phyloP scores from a whole-genome alignment of 2,888 invertebrate species.

The Pristionchus arcanus region DNA sequence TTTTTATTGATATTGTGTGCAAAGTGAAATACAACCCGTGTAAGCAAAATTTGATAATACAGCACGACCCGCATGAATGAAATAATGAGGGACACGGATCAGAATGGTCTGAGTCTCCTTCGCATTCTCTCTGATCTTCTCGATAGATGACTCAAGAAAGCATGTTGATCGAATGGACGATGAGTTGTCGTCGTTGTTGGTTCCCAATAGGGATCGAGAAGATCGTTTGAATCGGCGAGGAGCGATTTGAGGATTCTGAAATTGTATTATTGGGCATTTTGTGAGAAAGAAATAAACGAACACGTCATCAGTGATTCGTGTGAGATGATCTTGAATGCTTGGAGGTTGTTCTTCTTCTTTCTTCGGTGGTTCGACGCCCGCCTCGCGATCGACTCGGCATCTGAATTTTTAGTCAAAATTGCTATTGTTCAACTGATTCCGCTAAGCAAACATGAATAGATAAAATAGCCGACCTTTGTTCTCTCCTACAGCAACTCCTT shows the following conservation, averaged over 20 bases:
- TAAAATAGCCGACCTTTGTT: neutral
- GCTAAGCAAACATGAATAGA: neutral
- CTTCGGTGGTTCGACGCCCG: conserved; percentile 25
- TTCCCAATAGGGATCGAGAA: conserved; percentile 7
- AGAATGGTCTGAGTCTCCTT: conserved; percentile 7
- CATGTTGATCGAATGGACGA: conserved; percentile 27
- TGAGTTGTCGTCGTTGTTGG: neutral
- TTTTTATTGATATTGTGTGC: neutral
- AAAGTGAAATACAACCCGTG: conserved; percentile 3
- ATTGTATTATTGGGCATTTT: no score
- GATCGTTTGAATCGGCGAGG: conserved; percentile 20
- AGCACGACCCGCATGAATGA: neutral
- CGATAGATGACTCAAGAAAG: conserved; percentile 5
- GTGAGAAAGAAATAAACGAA: neutral
- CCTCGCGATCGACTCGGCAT: conserved; percentile 29
- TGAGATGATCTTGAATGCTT: conserved; percentile 18
- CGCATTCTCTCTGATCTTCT: conserved; percentile 12
- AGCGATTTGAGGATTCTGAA: conserved; percentile 7
- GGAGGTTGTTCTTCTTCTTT: neutral
- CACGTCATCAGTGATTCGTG: neutral
- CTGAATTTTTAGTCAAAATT: neutral
- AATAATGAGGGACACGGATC: neutral
- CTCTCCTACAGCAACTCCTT: conserved; percentile 23
- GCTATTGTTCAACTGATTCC: no score
- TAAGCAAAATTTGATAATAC: neutral